Evolutionary conservation across 1,140 invertebrate species (phyloP).

Genomic region (Panagrolaimus sp.): DNA sequence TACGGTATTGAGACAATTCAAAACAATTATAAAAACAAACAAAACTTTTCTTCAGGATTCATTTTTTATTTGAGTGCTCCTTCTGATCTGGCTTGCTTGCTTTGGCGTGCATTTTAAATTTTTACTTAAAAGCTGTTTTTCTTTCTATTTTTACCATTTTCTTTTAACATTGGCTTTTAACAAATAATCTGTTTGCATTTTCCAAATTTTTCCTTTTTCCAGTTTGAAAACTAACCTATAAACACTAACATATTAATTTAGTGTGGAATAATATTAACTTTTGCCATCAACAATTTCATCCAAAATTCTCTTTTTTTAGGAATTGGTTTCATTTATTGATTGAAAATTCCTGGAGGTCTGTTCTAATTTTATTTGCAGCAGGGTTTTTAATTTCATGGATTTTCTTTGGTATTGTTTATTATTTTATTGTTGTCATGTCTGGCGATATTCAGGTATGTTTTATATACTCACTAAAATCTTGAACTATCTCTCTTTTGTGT

Average conservation of each 20-base stretch:
- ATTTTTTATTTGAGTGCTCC: no score
- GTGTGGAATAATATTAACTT: neutral
- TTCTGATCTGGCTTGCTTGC: no score
- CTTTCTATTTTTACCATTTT: neutral
- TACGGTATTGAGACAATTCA: no score
- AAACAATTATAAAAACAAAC: no score
- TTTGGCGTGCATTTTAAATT: no score
- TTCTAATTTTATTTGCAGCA: slow-evolving; percentile 61
- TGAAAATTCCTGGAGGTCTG: slow-evolving; percentile 61
- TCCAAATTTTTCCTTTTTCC: neutral
- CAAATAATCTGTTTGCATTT: no score
- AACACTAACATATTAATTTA: no score
- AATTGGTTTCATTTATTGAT: slow-evolving; percentile 59
- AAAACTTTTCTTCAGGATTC: no score
- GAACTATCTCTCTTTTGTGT: no score
- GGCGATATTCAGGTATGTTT: slow-evolving; percentile 55
- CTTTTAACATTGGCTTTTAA: no score
- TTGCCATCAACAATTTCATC: neutral
- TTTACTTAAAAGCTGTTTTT: no score
- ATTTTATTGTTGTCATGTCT: slow-evolving; percentile 62
- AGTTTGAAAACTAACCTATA: neutral
- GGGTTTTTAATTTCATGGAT: slow-evolving; percentile 63
- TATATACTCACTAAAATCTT: no score
- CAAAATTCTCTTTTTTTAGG: slow-evolving; percentile 37
- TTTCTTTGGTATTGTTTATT: slow-evolving; percentile 64